These are phyloP conservation scores for Caenorhabditis becei DNA, from an alignment of 2,888 invertebrate species.

Conservation along the genomic window DNA sequence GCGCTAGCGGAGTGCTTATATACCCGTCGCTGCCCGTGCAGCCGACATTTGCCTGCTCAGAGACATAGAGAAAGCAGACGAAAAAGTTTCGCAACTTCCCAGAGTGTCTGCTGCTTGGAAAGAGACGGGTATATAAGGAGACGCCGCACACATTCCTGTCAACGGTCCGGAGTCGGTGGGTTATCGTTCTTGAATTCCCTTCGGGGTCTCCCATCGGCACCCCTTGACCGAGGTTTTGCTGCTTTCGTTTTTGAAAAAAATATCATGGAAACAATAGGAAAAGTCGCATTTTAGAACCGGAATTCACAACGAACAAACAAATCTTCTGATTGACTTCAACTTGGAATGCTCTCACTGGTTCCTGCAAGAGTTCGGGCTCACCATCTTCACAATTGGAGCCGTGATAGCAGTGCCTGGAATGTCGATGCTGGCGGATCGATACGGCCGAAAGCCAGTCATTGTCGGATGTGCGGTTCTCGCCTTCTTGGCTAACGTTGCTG, in stretches of 20 bases:
- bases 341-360: constrained; percentile 53
- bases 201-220: constrained; percentile 26
- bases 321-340: constrained; percentile 49
- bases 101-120: constrained; percentile 1
- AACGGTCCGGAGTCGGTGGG: constrained; percentile 34
- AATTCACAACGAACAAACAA: constrained; percentile 18
- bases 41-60: constrained; percentile 2
- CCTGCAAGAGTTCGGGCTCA: constrained; percentile 54
- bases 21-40: not conserved
- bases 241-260: not conserved
- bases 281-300: constrained; percentile 7
- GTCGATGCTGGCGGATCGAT: constrained; percentile 58
- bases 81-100: not conserved
- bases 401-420: constrained; percentile 53
- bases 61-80: not conserved
- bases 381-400: constrained; percentile 57
- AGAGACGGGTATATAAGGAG: constrained; percentile 22
- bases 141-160: not conserved
- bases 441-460: constrained; percentile 56
- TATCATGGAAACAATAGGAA: not conserved
- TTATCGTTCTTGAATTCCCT: constrained; percentile 19
- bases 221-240: constrained; percentile 17
- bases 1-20: not conserved
- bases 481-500: constrained; percentile 44
- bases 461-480: constrained; percentile 32